Percentiles rank a stretch among this genome's conserved stretches.
These are phyloP conservation scores for Callyntrura sp. DNA, from an alignment of 2,888 invertebrate species.

Conservation along the genomic window DNA sequence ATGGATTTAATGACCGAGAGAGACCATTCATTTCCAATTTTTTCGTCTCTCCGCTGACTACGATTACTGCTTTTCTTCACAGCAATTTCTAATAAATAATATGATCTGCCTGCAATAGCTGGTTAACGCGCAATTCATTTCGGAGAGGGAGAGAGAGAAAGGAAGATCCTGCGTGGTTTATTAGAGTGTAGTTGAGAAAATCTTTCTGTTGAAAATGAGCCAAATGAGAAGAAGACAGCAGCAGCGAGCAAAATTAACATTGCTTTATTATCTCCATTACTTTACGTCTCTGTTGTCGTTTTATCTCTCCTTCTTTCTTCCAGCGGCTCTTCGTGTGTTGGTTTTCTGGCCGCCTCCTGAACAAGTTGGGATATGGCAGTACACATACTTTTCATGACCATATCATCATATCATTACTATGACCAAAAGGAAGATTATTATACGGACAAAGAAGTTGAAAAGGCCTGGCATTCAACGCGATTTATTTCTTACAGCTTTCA, in stretches of 20 bases:
- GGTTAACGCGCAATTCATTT: slow-evolving; percentile 46
- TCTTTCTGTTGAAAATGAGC: slow-evolving; percentile 59
- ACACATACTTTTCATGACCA: slow-evolving; percentile 68
- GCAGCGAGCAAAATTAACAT: slow-evolving; percentile 58
- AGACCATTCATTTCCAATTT: slow-evolving; percentile 26
- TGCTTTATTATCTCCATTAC: slow-evolving; percentile 77
- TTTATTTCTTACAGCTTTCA: slow-evolving; percentile 69
- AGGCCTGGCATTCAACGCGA: slow-evolving; percentile 70
- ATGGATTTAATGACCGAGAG: slow-evolving; percentile 24
- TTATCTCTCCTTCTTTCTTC: slow-evolving; percentile 5
- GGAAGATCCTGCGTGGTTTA: slow-evolving; percentile 20
- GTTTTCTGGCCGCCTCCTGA: slow-evolving; percentile 38
- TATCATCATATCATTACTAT: slow-evolving; percentile 53
- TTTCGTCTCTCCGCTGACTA: background rate
- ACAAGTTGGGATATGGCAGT: slow-evolving; percentile 55
- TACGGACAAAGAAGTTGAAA: slow-evolving; percentile 43
- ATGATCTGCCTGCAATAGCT: background rate
- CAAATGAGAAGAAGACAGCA: slow-evolving; percentile 62
- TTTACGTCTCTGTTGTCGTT: slow-evolving; percentile 50
- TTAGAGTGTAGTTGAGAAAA: slow-evolving; percentile 25
- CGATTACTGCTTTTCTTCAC: background rate
- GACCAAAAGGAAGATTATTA: slow-evolving; percentile 60
- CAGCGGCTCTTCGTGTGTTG: background rate
- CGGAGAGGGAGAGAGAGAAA: background rate
- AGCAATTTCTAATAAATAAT: slow-evolving; percentile 35